A percentile compares a stretch with the other conserved stretches of the same genome.
phyloP scores from a whole-genome alignment of 2,888 invertebrate genomes.

The Empis livida region DNA sequence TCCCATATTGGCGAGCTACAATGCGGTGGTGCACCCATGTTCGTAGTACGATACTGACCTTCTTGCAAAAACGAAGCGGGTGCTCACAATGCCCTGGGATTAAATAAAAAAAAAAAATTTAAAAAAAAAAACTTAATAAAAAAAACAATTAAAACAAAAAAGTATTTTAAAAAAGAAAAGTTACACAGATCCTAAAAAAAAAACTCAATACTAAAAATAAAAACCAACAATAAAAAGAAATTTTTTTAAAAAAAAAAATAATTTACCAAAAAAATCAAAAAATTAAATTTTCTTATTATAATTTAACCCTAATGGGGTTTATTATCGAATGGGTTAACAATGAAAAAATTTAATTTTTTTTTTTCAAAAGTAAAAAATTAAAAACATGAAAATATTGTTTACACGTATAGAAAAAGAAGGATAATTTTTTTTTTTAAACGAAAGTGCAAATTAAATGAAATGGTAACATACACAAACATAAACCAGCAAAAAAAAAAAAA shows the following conservation, averaged over 20 bases:
- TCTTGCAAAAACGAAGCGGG: conserved; percentile 65
- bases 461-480: conserved; percentile 2
- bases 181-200: no score
- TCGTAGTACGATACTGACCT: conserved; percentile 54
- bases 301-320: no score
- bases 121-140: conserved; percentile 3
- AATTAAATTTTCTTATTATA: no score
- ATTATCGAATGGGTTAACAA: background rate
- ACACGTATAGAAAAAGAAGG: conserved; percentile 13
- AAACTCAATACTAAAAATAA: no score
- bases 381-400: background rate
- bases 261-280: background rate
- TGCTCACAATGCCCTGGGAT: conserved; percentile 51
- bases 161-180: conserved; percentile 20
- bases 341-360: background rate
- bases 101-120: conserved; percentile 24
- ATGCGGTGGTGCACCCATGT: conserved; percentile 71
- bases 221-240: conserved; percentile 14
- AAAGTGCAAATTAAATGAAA: conserved; percentile 1
- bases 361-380: no score
- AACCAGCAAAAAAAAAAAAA: conserved; percentile 6
- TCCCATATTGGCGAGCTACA: conserved; percentile 60
- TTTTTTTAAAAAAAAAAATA: background rate
- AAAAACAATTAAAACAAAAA: conserved; percentile 23
- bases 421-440: background rate